Evolutionary conservation across 2,888 invertebrate species (phyloP), one percentile per base, ranked within the genome.

Genomic region (Agrotis ipsilon): DNA sequence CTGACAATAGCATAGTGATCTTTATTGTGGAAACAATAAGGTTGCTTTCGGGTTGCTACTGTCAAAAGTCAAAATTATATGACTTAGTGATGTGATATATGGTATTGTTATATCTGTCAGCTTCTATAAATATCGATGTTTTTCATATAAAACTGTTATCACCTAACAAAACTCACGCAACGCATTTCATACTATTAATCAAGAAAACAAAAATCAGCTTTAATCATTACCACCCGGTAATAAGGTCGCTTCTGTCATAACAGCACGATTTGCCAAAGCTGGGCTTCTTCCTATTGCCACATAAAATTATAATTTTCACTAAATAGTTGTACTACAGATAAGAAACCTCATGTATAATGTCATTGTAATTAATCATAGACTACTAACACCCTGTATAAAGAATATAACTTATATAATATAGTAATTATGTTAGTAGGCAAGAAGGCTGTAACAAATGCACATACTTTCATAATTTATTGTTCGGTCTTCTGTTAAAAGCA

Each of bases 401-500:
- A 51, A 71, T 61, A 49, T 68, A 74, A 73, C 58, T 55, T 66
- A 75, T 46, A 27, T 67, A 71, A 67, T 77, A 60, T 54, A 63
- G 55, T 65, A 45, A 58, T 72, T 54, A 81, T 70, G 81, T 80
- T 27, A 66, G 39, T 58, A 63, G 27, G 66, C 51, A 61, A 72
- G 55, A 81, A 68, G 58, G 75, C 71, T 75, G 65, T 66, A 62
- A 63, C 55, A 54, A 48, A 19, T 79, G 70, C 72, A 68, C 68
- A 67, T 72, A 62, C 16, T 48, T 65, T 55, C 64, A 58, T 60
- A 54, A 39, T 51, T 52, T 45, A 64, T 68, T 70, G 46, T 83
- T 65, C 48, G n/a, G 45, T 59, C 21, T 63, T 43, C 63, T 80
- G 73, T 81, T 83, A 63, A 61, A 73, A 82, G 66, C 54, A 60